Base-by-base conservation (phyloP, 2,113 vertebrate genomes). In the Ageneiosus marmoratus region DNA sequence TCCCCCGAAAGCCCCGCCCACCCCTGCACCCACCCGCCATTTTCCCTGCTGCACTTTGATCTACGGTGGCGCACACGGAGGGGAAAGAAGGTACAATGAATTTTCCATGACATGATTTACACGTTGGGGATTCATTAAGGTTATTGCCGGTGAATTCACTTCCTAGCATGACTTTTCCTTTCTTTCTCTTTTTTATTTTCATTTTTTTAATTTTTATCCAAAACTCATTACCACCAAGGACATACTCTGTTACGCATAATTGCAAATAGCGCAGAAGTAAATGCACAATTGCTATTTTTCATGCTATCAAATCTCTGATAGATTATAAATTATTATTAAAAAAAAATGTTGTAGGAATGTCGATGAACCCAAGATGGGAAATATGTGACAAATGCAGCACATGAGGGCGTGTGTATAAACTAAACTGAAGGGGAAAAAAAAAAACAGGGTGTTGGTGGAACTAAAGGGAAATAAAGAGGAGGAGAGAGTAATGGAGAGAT, bases 11-110 rank as follows among this genome's bases (percentile, higher is more conserved):
- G n/a, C n/a, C n/a, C n/a, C n/a, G n/a, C n/a, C n/a, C n/a, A n/a
- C n/a, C n/a, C n/a, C n/a, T n/a, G n/a, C n/a, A 12, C 29, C 46
- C 73, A 0, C 73, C 15, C 48, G 22, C 48, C 88, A 92, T 93
- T 92, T 92, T 88, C 87, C 85, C 88, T 76, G 5, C 80, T 88
- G 89, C 89, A 90, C 94, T 95, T 93, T 94, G 93, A 94, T 93
- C 91, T 92, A 89, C 82, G 70, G 84, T 88, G 84, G 84, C 88
- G 89, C 53, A 24, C 53, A 56, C 53, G 1, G 37, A 41, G 37
- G 84, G 84, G 50, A 53, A 76, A 76, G 73, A 88, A 91, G 89
- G 89, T 88, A 93, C 91, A 91, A 92, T 92, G 88, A 92, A 93
- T 92, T 86, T 89, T 89, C 85, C 84, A 78, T 90, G 87, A 84